Evolutionary conservation across 2,888 invertebrate genomes (phyloP), one percentile per base, ranked within the genome.

Genomic region (Caenorhabditis parvicauda): DNA sequence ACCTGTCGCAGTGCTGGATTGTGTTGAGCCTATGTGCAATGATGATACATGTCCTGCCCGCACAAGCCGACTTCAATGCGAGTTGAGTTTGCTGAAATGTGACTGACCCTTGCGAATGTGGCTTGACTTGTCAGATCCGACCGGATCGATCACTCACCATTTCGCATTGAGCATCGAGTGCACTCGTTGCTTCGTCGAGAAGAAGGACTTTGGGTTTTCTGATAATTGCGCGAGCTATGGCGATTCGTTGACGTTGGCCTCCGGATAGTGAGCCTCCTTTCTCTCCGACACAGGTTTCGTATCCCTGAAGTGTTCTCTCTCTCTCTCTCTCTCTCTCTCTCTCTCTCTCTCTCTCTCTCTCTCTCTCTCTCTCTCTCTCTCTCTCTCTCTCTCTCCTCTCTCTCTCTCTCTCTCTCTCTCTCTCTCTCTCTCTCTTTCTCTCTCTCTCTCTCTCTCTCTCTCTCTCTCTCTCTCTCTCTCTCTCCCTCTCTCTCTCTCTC

Each of bases 21-120:
- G 71, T 67, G 17, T 70, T 64, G 32, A 74, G 52, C 2, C 74
- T 59, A 61, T 74, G 74, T 0, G 74, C 74, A 3, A 74, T 66
- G 1, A 59, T 67, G 14, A 74, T 68, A 43, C 65, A 62, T 1
- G 74, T 73, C 3, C 71, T 53, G 17, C 66, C 70, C 3, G 38
- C 32, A 0, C 64, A 54, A 3, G 70, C 71, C 2, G 44, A 52
- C 37, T 67, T 51, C 35, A 73, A 54, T 7, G 70, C 69, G 21
- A 48, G 44, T 54, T 73, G 73, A 4, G 71, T 72, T n/a, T 53
- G 27, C 55, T 55, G 41, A 44, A 53, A 41, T n/a, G n/a, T n/a
- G n/a, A n/a, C n/a, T n/a, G n/a, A n/a, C n/a, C n/a, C n/a, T n/a
- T n/a, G 17, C 1, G 9, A 9, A 1, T 1, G 2, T n/a, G 12